Base-by-base conservation (phyloP, 1,140 invertebrate species). In the Berghia stephanieae region DNA sequence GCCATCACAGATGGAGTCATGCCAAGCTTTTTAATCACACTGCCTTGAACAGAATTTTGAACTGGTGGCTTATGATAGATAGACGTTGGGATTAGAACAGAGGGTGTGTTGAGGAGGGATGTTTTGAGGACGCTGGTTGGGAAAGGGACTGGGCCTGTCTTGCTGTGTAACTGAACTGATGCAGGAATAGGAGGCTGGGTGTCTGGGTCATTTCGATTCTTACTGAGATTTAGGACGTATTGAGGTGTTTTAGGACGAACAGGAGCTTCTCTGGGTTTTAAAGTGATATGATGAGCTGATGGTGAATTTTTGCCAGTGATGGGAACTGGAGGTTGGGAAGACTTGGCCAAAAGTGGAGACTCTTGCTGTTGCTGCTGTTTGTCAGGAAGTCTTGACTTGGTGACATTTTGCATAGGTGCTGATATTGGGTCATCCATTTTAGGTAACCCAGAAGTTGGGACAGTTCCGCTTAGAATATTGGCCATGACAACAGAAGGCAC, bases 401-500 rank as follows among this genome's bases (percentile, higher is more conserved):
- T 21, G 42, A 18, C 4, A 4, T n/a, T 67, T 2, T 34, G 36
- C 36, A 24, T 18, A 38, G 63, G 21, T 18, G 16, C 16, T 36
- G 34, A n/a, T n/a, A n/a, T n/a, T n/a, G n/a, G n/a, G n/a, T n/a
- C n/a, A n/a, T n/a, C n/a, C n/a, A n/a, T n/a, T n/a, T n/a, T n/a
- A n/a, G n/a, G n/a, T n/a, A n/a, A n/a, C n/a, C n/a, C 24, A 67
- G 63, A 6, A 6, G 24, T 36, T 63, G 60, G 31, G 31, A 10
- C 21, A 36, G 70, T 2, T 44, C 31, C 63, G 4, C 34, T 67
- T 13, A 76, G 42, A 66, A 60, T 49, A 24, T 46, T 68, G 60
- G 57, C 63, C 74, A 76, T 76, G 8, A 76, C 31, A 52, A 44
- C 55, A 8, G 40, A 27, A 38, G 74, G 63, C 24, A 76, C 74